Evolutionary conservation across 2,888 invertebrate species (phyloP).

Genomic region (Drepanosiphum platanoidis): DNA sequence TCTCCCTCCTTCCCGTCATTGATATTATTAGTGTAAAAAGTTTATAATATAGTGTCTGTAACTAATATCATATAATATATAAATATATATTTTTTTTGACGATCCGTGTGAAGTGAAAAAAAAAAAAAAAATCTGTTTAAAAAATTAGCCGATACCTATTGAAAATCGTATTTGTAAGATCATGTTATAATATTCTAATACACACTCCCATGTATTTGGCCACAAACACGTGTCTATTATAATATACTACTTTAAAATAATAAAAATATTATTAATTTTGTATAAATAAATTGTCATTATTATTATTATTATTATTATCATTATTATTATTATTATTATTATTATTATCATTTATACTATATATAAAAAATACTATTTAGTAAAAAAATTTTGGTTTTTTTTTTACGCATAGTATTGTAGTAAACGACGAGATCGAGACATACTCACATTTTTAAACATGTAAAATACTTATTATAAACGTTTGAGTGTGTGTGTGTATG

Average conservation of each 20-base stretch:
- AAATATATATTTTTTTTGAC: conserved; percentile 28
- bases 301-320: conserved; percentile 10
- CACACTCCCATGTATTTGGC: background rate
- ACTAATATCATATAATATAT: conserved; percentile 29
- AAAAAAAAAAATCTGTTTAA: conserved; percentile 15
- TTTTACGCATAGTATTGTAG: background rate
- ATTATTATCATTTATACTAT: conserved; percentile 31
- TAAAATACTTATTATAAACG: no score
- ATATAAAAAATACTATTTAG: conserved; percentile 15
- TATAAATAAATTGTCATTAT: conserved; percentile 40
- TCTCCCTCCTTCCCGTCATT: background rate
- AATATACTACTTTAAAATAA: conserved; percentile 22
- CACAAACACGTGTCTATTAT: background rate
- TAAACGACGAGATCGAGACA: background rate
- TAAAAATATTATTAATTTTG: conserved; percentile 5
- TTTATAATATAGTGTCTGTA: background rate
- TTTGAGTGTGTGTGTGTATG: no score
- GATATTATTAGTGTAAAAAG: conserved; percentile 21
- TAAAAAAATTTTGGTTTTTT: background rate
- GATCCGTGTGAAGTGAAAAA: background rate
- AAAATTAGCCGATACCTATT: conserved; percentile 12
- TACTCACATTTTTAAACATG: no score
- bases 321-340: conserved; percentile 14
- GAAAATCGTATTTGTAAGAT: background rate
- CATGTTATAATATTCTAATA: conserved; percentile 16